Conservation (phyloP, 2,888 invertebrate species). For the Heliothis peltigera region DNA sequence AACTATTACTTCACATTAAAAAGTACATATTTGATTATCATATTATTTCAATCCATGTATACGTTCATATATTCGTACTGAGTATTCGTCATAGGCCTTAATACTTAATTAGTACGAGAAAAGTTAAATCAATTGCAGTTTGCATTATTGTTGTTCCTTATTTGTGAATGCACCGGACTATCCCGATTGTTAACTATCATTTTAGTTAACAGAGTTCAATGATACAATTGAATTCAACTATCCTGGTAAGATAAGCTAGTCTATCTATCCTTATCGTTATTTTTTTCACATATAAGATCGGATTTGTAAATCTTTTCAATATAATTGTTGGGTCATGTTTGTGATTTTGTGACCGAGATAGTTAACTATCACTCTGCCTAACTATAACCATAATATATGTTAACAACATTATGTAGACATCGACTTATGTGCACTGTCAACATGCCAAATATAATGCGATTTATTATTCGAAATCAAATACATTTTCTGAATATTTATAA, state of each 20-base stretch:
- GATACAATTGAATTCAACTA: too few species aligned
- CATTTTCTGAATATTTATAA: too few species aligned
- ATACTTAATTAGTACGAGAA: conserved; percentile 31
- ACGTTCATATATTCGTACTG: too few species aligned
- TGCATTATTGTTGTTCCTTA: conserved; percentile 17
- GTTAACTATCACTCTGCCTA: background rate
- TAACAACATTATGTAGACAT: too few species aligned
- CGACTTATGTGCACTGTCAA: too few species aligned
- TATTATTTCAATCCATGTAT: background rate
- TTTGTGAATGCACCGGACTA: conserved; percentile 14
- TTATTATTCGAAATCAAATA: too few species aligned
- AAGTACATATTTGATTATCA: conserved; percentile 10
- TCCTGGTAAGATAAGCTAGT: background rate
- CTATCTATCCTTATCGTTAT: conserved; percentile 1
- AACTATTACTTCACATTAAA: background rate
- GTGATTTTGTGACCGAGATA: background rate
- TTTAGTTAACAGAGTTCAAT: conserved; percentile 7
- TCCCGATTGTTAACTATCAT: conserved; percentile 7
- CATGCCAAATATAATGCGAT: too few species aligned
- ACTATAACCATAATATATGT: background rate
- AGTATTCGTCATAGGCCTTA: conserved; percentile 45
- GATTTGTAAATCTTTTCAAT: background rate
- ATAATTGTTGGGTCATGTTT: background rate
- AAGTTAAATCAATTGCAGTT: conserved; percentile 14
- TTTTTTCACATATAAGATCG: background rate